A percentile compares a stretch with the other conserved stretches of the same genome.
phyloP scores from a whole-genome alignment of 2,888 invertebrate species.

The Hyppa rectilinea region DNA sequence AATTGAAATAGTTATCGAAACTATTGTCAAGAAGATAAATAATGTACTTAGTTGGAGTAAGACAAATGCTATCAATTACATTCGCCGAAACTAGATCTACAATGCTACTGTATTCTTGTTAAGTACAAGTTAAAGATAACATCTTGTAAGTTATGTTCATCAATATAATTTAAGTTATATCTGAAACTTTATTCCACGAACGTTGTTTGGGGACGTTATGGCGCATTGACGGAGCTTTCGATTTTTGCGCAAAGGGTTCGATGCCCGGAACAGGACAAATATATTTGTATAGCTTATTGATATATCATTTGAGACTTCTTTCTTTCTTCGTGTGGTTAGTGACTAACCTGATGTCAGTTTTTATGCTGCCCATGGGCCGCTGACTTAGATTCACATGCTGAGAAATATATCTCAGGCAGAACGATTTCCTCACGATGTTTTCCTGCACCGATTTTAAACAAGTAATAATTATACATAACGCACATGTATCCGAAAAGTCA shows the following conservation, averaged over 20 bases:
- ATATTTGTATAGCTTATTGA: not conserved
- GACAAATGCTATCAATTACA: conserved; percentile 59
- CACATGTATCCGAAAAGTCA: too few species aligned
- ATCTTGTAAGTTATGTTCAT: conserved; percentile 34
- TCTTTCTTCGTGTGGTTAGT: too few species aligned
- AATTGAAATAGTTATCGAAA: conserved; percentile 68
- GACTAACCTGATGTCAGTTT: too few species aligned
- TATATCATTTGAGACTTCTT: too few species aligned
- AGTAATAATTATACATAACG: too few species aligned
- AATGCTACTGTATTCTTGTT: conserved; percentile 38
- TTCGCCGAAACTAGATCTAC: conserved; percentile 40
- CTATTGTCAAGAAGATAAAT: conserved; percentile 67
- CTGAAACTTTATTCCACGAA: not conserved
- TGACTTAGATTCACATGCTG: too few species aligned
- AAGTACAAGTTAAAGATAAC: conserved; percentile 49
- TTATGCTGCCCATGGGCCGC: too few species aligned
- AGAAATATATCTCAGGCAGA: too few species aligned
- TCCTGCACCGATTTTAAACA: too few species aligned
- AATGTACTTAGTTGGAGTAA: conserved; percentile 62
- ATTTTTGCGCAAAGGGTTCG: not conserved
- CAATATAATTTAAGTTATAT: conserved; percentile 19
- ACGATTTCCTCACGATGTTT: too few species aligned
- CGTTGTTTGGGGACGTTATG: not conserved
- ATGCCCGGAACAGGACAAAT: not conserved
- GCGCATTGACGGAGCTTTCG: not conserved